phyloP scores from a whole-genome alignment of 2,888 invertebrate species.

The Acleris sparsana region DNA sequence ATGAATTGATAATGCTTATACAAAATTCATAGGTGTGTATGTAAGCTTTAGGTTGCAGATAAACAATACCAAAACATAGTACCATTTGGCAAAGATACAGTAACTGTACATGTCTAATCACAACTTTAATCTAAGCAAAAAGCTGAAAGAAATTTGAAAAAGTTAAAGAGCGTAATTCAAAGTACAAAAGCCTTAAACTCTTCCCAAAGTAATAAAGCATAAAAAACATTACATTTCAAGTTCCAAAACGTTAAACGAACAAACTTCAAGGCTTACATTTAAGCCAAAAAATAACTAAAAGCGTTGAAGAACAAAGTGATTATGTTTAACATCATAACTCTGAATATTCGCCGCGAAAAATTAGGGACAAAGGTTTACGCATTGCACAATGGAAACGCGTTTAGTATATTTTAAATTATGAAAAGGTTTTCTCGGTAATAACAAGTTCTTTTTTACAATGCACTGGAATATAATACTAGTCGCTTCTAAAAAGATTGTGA shows the following conservation, averaged over 20 bases:
- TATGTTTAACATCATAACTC: conserved; percentile 71
- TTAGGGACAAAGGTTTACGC: conserved; percentile 62
- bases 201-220: background rate
- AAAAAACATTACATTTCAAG: conserved; percentile 17
- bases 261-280: conserved; percentile 27
- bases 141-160: background rate
- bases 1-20: no score
- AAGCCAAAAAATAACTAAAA: conserved; percentile 31
- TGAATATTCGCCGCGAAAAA: conserved; percentile 72
- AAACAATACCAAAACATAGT: no score
- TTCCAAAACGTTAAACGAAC: conserved; percentile 25
- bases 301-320: conserved; percentile 55
- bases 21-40: no score
- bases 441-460: no score
- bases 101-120: no score
- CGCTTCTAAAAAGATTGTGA: no score
- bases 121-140: no score
- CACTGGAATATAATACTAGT: no score
- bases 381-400: conserved; percentile 53
- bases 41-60: no score
- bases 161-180: background rate
- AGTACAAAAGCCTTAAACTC: background rate
- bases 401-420: background rate
- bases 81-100: no score
- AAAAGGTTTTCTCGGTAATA: background rate